phyloP scores from a whole-genome alignment of 30 jellyfish, hydroid and myxozoan genomes.

The Chironex yamaguchii region DNA sequence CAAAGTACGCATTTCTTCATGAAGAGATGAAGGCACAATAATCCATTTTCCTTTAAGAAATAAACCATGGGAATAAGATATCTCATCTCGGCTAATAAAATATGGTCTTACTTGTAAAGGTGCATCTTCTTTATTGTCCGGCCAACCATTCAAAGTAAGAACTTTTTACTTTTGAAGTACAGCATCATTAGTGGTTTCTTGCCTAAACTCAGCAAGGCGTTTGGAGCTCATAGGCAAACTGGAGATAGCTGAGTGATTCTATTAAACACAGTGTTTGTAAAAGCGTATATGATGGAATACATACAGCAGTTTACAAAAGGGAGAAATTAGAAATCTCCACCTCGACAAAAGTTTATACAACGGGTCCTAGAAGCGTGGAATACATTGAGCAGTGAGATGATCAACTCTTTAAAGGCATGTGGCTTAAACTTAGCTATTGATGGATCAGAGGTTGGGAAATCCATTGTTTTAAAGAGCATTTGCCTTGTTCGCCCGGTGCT shows the following conservation, averaged over 20 bases:
- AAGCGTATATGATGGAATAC: too few relatives aligned
- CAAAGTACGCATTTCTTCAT: constrained; percentile 27
- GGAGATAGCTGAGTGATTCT: constrained; percentile 28
- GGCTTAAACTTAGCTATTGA: too few relatives aligned
- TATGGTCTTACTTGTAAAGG: constrained; percentile 3
- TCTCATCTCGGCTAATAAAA: constrained; percentile 2
- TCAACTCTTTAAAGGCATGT: too few relatives aligned
- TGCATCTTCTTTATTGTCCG: constrained; percentile 10
- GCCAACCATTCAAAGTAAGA: constrained; percentile 41
- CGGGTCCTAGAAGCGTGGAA: too few relatives aligned
- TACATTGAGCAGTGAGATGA: too few relatives aligned
- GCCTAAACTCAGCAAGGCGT: constrained; percentile 18
- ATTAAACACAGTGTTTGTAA: too few relatives aligned
- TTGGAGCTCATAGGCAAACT: constrained; percentile 17
- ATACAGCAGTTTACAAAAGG: too few relatives aligned
- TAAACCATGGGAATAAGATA: constrained; percentile 14
- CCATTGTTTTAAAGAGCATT: too few relatives aligned
- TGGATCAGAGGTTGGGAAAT: too few relatives aligned
- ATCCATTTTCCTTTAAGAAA: constrained; percentile 21
- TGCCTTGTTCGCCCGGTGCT: too few relatives aligned
- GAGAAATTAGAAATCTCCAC: too few relatives aligned
- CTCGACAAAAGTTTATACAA: too few relatives aligned
- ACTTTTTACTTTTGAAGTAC: neutral
- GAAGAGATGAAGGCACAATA: constrained; percentile 38
- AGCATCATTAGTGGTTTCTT: constrained; percentile 33